Base-by-base conservation (phyloP, 30 jellyfish, hydroid and myxozoan species). In the Sanderia malayensis region DNA sequence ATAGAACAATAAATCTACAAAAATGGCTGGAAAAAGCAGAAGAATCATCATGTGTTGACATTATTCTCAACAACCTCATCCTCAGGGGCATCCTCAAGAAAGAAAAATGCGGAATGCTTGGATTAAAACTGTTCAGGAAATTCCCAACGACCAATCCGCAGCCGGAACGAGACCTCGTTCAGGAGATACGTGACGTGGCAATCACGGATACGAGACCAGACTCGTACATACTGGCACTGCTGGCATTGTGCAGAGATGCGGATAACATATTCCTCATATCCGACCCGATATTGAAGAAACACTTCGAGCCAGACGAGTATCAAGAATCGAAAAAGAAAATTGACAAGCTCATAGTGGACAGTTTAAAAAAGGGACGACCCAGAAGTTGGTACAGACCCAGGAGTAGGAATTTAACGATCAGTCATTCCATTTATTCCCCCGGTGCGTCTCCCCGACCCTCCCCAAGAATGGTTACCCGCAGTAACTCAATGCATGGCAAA, bases 101-200 rank as follows among this genome's bases (percentile, higher is more conserved):
- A 49, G 92, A 93, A 67, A 65, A 91, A 61, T 62, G 62, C 44
- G 99, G 99, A 7, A 37, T 85, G 31, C 95, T 91, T n/a, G 99
- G 99, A 37, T 45, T 85, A 8, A 85, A 76, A 74, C 44, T 92
- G 31, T 83, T 92, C 66, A 80, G 93, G 52, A 81, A 85, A 41
- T 93, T 93, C 73, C 99, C 99, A 30, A 93, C 99, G 1, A 64
- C 93, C 24, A 80, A 93, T 60, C 96, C 99, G 26, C 90, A 93
- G 62, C 99, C 99, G 18, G 99, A 93, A 77, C 73, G 61, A 67
- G 81, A 53, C 23, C 78, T 93, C 20, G 96, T 86, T 30, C 71
- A 69, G 29, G 79, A 74, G 61, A 93, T 93, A n/a, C 86, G 94
- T 47, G 83, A 65, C 58, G 67, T 85, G 18, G 95, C 94, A 23